Evolutionary conservation across 2,113 vertebrate species (phyloP), one percentile per base, ranked within the genome.

Genomic region (Numenius arquata): DNA sequence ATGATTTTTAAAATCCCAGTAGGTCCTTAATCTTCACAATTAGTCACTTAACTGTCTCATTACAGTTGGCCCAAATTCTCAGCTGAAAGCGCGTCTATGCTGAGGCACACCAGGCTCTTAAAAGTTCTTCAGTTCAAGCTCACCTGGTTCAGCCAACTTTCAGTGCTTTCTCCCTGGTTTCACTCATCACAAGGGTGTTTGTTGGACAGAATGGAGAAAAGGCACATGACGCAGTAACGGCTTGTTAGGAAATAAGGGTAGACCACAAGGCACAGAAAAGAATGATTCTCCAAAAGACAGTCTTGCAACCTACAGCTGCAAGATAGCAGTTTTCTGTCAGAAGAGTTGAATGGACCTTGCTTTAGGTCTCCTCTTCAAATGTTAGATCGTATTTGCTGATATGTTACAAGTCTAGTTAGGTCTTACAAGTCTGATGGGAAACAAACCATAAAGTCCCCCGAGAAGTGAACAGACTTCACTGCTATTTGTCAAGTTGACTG

Each of bases 1-100:
- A 77, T 40, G 40, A 70, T 89, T 87, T 91, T 47, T 9, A 70
- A 95, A 89, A 87, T 87, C 77, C 92, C 77, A 74, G 50, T 43
- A 77, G 73, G 50, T 66, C 40, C 34, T 91, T 89, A 81, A 61
- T 93, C 45, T 81, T 91, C 50, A 76, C 75, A 84, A 55, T 80
- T 76, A 89, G 40, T 86, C 76, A 68, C 32, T 85, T 80, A 76
- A 89, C 19, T 38, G 23, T 66, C 36, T 91, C 55, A 61, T 56
- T 91, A 74, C 26, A 38, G 23, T 16, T 89, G 82, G 85, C 45
- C 65, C 77, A 89, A 40, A 70, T 81, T 86, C 59, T 66, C 85
- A 70, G 65, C 30, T 38, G 45, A 43, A 77, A 70, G 55, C 3
- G 0, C 45, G 40, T 25, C 53, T 91, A 13, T 41, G 61, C 59